Conservation (phyloP, 2,797 vertebrate species). For the Holocentrus rufus region DNA sequence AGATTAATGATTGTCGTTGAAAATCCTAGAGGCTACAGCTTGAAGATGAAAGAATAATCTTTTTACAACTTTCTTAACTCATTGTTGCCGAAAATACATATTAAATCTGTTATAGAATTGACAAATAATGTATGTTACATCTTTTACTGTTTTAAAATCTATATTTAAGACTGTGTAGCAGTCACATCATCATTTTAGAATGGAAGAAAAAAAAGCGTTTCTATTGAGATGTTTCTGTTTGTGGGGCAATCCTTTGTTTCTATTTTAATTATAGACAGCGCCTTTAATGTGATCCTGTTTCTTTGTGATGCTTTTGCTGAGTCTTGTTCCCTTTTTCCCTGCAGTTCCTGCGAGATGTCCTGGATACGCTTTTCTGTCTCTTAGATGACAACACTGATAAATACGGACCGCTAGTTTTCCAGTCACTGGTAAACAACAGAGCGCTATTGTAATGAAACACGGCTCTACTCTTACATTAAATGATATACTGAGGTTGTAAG, state of each 20-base stretch:
- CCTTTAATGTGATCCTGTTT: slow-evolving; percentile 38
- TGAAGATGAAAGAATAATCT: neutral
- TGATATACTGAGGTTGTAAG: slow-evolving; percentile 10
- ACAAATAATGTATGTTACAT: too few species aligned
- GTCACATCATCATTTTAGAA: slow-evolving; percentile 14
- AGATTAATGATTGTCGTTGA: neutral
- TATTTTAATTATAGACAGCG: slow-evolving; percentile 47
- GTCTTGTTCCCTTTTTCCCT: slow-evolving; percentile 49
- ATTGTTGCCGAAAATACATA: too few species aligned
- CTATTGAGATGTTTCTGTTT: neutral
- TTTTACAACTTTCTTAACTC: too few species aligned
- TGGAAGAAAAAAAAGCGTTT: neutral
- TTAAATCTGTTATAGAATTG: too few species aligned
- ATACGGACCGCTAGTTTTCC: slow-evolving; percentile 97
- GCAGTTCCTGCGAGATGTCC: slow-evolving; percentile 97
- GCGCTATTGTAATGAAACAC: slow-evolving; percentile 1
- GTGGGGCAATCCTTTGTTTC: slow-evolving; percentile 58
- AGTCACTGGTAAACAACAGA: slow-evolving; percentile 89
- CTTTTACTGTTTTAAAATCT: neutral
- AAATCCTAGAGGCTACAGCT: neutral
- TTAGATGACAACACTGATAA: slow-evolving; percentile 99
- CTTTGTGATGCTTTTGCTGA: slow-evolving; percentile 36
- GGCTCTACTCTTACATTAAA: slow-evolving; percentile 9
- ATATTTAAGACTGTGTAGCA: neutral
- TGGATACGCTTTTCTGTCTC: slow-evolving; percentile 97